Base-by-base conservation (phyloP, 2,888 invertebrate species). In the Branchipolynoe longqiensis region DNA sequence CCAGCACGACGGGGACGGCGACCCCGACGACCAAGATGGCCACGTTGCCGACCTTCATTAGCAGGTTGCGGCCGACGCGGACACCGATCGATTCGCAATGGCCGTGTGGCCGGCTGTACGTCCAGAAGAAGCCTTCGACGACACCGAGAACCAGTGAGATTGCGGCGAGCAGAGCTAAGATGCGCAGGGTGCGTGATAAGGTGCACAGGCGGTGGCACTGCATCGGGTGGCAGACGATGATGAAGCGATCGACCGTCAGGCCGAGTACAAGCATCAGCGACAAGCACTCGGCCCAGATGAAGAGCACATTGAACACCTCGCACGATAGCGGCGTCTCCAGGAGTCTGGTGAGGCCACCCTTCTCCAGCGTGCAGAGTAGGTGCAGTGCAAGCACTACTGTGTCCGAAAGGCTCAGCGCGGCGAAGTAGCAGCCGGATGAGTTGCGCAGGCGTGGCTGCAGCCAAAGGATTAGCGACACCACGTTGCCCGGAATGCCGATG, bases 271-370 rank as follows among this genome's bases (percentile, higher is more conserved):
- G 41, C 36, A 78, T 36, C 28, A 74, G 56, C 22, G 84, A 84
- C 36, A 74, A 31, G 28, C 74, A 78, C 31, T 84, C 84, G 3
- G 74, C 22, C 36, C 78, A 54, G 8, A 74, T 33, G 28, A 58
- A 84, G 14, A 84, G 28, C n/a, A 84, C 84, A 78, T 74, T 84
- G 40, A 78, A 84, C 40, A 58, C n/a, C 28, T 74, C 84, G 58
- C 84, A 84, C 3, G 78, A 28, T 1, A 56, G 33, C 12, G 33
- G 25, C n/a, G 56, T 78, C 18, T 31, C 41, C 28, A 84, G 56
- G 2, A 84, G 25, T 14, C 38, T 25, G 14, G 25, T 36, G 22
- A 8, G 28, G 18, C 28, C 18, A 3, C 41, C n/a, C 28, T 38
- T 56, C 25, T 84, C 62, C 31, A 84, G 18, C 2, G 56, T 78